Evolutionary conservation across 2,888 invertebrate species (phyloP), one percentile per base, ranked within the genome.

Genomic region (Tachystola acroxantha): DNA sequence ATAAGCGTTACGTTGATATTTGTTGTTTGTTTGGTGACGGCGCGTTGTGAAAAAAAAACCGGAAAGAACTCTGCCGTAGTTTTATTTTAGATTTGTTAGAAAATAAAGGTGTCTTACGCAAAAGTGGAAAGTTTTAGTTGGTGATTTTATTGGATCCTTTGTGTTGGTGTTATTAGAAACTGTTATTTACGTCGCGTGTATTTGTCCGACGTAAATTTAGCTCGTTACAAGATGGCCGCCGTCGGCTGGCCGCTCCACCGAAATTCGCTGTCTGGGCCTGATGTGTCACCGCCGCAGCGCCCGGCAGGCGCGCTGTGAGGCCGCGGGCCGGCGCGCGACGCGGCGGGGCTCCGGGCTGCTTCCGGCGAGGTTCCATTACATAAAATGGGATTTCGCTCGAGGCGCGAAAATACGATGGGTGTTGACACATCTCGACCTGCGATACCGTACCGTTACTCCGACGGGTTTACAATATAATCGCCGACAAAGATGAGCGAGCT

Each of bases 221-320:
- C 76, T 84, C 70, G 85, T 69, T 69, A 87, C 87, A 87, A 88
- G 87, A 88, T 88, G 87, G 87, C 87, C 73, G 87, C 85, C 79
- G 53, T 77, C 56, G 72, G 67, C 79, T 78, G 84, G 81, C 60
- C 77, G 79, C 80, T 86, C 82, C 75, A 84, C 84, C 86, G 78
- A 84, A 86, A 82, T 78, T 62, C 72, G 74, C 73, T 84, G 65
- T 69, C 65, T 66, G 72, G 72, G 67, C 65, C 69, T 74, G 75
- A 82, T 84, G 84, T 85, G 85, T 86, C 85, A 85, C 76, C 79
- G 20, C 11, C 19, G 65, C 52, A 67, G 49, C 57, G 64, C 61
- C 58, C 64, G 55, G 64, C 67, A 68, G 69, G 68, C 72, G 77
- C 78, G 79, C 65, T 81, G 66, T 84, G 70, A 81, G 69, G 79